These are phyloP conservation scores for Mechanitis messenoides DNA, from an alignment of 2,888 invertebrate species.

Conservation along the genomic window DNA sequence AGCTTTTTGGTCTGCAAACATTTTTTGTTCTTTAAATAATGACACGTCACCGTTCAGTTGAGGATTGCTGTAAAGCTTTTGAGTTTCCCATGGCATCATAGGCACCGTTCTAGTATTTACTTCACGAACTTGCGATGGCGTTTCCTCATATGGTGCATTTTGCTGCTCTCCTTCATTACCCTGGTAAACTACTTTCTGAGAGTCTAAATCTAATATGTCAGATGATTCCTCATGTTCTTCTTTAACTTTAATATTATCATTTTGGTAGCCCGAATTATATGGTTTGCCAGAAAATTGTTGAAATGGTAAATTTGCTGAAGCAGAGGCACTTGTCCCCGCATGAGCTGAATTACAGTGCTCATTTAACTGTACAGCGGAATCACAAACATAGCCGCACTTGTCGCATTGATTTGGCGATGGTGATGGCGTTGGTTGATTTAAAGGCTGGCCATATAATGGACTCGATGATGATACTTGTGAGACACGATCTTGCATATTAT, in stretches of 20 bases:
- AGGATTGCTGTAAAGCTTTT: slow-evolving; percentile 63
- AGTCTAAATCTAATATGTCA: slow-evolving; percentile 91
- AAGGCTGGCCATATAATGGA: slow-evolving; percentile 75
- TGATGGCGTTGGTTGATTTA: slow-evolving; percentile 82
- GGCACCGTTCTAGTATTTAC: slow-evolving; percentile 73
- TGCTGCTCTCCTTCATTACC: slow-evolving; percentile 75
- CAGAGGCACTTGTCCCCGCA: slow-evolving; percentile 59
- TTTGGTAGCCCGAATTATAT: slow-evolving; percentile 65
- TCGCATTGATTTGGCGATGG: slow-evolving; percentile 87
- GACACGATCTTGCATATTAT: slow-evolving; percentile 73
- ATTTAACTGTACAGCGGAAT: slow-evolving; percentile 82
- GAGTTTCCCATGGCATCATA: slow-evolving; percentile 77
- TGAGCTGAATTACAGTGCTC: slow-evolving; percentile 86
- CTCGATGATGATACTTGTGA: slow-evolving; percentile 73
- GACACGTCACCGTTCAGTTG: slow-evolving; percentile 71
- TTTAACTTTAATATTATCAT: slow-evolving; percentile 72
- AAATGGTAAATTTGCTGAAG: slow-evolving; percentile 67
- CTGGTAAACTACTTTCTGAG: slow-evolving; percentile 90
- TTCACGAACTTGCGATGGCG: slow-evolving; percentile 59
- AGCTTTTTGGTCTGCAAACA: slow-evolving; percentile 67
- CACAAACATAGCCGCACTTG: slow-evolving; percentile 88
- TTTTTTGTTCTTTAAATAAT: slow-evolving; percentile 71
- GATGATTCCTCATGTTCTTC: slow-evolving; percentile 84
- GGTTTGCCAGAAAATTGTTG: slow-evolving; percentile 73
- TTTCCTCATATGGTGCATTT: slow-evolving; percentile 58